A percentile compares a stretch with the other conserved stretches of the same genome.
These are phyloP conservation scores for Tiliqua scincoides DNA, from an alignment of 2,113 vertebrate species.

Conservation along the genomic window DNA sequence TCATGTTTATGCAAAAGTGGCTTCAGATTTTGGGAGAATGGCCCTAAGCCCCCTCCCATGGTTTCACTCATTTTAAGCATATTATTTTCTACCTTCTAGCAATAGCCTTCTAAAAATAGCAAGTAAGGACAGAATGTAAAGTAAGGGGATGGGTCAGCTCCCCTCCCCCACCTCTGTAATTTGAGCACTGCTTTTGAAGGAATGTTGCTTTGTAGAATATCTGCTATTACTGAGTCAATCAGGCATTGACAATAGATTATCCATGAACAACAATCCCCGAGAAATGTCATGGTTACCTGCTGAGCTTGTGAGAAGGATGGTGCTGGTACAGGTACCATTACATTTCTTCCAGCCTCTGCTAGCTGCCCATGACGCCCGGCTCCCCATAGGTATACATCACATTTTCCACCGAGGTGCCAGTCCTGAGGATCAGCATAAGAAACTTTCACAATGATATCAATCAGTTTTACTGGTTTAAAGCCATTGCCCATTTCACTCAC, in stretches of 20 bases:
- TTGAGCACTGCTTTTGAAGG: background rate
- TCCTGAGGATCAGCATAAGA: constrained; percentile 77
- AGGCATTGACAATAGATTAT: background rate
- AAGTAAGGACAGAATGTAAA: no score
- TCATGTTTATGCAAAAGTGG: no score
- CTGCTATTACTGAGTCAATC: background rate
- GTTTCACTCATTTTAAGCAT: no score
- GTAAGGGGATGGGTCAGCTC: no score
- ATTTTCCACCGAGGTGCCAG: constrained; percentile 97
- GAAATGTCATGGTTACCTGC: constrained; percentile 78
- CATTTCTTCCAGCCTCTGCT: constrained; percentile 94
- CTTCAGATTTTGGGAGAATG: background rate
- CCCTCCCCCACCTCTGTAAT: no score
- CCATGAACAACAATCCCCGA: background rate
- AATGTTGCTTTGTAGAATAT: background rate
- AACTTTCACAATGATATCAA: constrained; percentile 23
- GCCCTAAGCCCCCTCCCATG: no score
- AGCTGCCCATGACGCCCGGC: constrained; percentile 94
- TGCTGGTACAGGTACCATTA: constrained; percentile 89
- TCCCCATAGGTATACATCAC: constrained; percentile 93
- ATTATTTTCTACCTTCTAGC: no score
- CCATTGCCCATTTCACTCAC: constrained; percentile 69
- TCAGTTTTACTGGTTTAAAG: background rate
- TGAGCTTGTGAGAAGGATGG: constrained; percentile 95
- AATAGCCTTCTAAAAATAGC: no score